Evolutionary conservation across 2,113 vertebrate species (phyloP).

Genomic region (Solenodon paradoxus): DNA sequence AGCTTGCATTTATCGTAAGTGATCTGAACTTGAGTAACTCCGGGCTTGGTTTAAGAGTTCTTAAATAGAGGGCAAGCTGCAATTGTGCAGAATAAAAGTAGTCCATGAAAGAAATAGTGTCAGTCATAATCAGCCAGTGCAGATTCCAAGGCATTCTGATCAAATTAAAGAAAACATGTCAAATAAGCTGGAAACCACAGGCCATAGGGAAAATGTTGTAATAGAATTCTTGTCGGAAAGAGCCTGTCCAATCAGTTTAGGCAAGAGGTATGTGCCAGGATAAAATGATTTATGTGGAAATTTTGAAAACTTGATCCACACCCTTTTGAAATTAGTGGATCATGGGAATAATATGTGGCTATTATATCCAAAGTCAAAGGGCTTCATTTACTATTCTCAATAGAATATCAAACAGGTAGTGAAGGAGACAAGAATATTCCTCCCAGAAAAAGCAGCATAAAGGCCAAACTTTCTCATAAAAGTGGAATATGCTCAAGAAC

Average conservation of each 20-base stretch:
- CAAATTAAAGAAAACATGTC: slow-evolving; percentile 62
- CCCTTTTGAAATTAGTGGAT: slow-evolving; percentile 15
- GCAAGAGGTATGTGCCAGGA: slow-evolving; percentile 25
- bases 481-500: background rate
- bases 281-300: slow-evolving; percentile 63
- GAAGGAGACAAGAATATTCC: background rate
- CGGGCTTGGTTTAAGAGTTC: background rate
- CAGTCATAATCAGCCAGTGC: background rate
- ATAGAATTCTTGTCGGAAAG: slow-evolving; percentile 24
- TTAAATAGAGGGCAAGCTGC: slow-evolving; percentile 9
- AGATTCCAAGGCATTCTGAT: slow-evolving; percentile 41
- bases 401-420: background rate
- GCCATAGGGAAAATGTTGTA: background rate
- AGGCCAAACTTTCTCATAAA: background rate
- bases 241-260: slow-evolving; percentile 31
- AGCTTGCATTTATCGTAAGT: background rate
- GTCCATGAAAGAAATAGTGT: background rate
- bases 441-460: background rate
- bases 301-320: slow-evolving; percentile 42
- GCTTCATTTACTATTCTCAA: slow-evolving; percentile 45
- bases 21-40: background rate
- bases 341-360: slow-evolving; percentile 9
- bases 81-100: slow-evolving; percentile 1
- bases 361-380: background rate
- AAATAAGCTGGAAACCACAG: slow-evolving; percentile 33